These are phyloP conservation scores for Polymixis flavicincta DNA, from an alignment of 2,888 invertebrate species.

Conservation along the genomic window DNA sequence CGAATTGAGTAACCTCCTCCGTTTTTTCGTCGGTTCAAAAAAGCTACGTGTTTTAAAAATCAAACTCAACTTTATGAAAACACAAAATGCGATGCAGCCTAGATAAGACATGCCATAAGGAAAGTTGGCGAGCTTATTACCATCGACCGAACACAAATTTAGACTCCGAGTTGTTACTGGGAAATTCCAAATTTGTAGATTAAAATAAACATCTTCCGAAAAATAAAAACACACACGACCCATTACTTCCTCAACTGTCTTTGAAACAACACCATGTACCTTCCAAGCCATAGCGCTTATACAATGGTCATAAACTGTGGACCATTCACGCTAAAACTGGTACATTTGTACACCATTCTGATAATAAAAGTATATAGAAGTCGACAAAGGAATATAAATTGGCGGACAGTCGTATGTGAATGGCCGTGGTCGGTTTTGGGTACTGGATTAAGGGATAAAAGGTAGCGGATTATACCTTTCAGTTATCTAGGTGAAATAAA, in stretches of 20 bases:
- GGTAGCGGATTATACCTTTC: constrained; percentile 16
- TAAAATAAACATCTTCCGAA: not conserved
- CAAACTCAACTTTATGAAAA: too few species aligned
- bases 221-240: not conserved
- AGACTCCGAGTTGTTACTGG: not conserved
- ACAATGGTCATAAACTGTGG: constrained; percentile 31
- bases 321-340: constrained; percentile 20
- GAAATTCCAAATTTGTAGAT: not conserved
- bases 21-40: too few species aligned
- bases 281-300: constrained; percentile 23
- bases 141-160: not conserved
- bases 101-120: too few species aligned
- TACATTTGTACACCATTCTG: constrained; percentile 30
- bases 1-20: too few species aligned
- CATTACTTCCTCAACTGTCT: not conserved
- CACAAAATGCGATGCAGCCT: too few species aligned
- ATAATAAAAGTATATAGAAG: constrained; percentile 56
- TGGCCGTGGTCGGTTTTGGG: constrained; percentile 21
- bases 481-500: not conserved
- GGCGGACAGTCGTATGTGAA: constrained; percentile 48
- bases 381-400: constrained; percentile 67
- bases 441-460: constrained; percentile 25
- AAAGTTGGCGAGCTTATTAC: not conserved
- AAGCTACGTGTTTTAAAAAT: too few species aligned
- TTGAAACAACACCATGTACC: not conserved